phyloP scores from a whole-genome alignment of 2,797 vertebrate genomes.

The Acanthurus leucopareius region DNA sequence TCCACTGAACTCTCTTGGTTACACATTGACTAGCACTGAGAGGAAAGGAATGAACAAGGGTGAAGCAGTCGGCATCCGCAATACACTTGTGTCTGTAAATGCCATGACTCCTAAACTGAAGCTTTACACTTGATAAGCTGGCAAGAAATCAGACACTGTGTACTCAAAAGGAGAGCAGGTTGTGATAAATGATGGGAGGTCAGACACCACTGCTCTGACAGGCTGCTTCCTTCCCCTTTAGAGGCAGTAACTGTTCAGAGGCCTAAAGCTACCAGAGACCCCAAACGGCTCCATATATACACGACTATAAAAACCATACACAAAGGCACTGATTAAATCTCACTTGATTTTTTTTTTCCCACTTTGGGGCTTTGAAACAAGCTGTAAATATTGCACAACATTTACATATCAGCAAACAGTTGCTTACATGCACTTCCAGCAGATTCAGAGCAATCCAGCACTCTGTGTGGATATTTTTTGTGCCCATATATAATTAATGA shows the following conservation, averaged over 20 bases:
- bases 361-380: too few relatives aligned
- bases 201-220: too few relatives aligned
- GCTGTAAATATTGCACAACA: too few relatives aligned
- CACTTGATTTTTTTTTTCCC: too few relatives aligned
- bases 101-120: not conserved
- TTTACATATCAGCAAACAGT: not conserved
- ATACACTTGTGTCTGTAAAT: not conserved
- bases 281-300: too few relatives aligned
- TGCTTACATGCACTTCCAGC: not conserved
- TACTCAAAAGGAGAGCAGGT: not conserved
- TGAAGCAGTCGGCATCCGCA: constrained; percentile 9
- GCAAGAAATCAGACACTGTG: not conserved
- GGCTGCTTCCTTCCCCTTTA: not conserved
- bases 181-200: not conserved
- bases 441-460: not conserved
- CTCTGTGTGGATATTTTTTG: not conserved
- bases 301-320: too few relatives aligned
- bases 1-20: constrained; percentile 30
- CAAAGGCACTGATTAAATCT: too few relatives aligned
- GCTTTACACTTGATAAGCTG: too few relatives aligned
- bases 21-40: constrained; percentile 40
- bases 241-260: too few relatives aligned
- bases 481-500: not conserved
- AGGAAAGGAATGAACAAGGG: constrained; percentile 9
- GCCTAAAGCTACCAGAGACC: too few relatives aligned